Percentiles rank a stretch among this genome's conserved stretches.
These are phyloP conservation scores for Oasisia sp. DNA, from an alignment of 2,888 invertebrate genomes.

Conservation along the genomic window DNA sequence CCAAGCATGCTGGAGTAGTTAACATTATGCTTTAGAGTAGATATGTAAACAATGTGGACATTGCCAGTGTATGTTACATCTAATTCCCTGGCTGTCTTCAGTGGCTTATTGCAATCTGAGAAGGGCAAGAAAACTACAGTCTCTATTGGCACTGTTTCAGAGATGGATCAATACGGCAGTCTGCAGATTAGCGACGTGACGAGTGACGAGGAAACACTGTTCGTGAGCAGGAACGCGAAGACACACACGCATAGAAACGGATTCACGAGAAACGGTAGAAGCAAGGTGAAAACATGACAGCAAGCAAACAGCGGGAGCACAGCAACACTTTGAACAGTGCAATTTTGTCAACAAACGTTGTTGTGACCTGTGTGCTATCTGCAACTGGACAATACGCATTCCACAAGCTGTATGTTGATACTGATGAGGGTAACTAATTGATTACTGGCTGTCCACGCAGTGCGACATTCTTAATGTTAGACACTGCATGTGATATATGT, in stretches of 20 bases:
- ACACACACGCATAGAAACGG: conserved; percentile 53
- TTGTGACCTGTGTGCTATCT: not conserved
- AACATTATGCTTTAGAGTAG: no score
- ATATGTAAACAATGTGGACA: no score
- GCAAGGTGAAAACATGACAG: conserved; percentile 32
- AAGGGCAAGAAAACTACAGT: not conserved
- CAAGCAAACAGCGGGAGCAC: not conserved
- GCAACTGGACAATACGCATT: not conserved
- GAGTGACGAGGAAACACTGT: conserved; percentile 62
- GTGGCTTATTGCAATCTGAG: not conserved
- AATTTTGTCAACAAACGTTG: not conserved
- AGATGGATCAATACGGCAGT: conserved; percentile 60
- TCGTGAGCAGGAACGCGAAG: conserved; percentile 56
- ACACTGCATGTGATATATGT: not conserved
- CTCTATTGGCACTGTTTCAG: conserved; percentile 41
- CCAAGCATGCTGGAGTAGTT: no score
- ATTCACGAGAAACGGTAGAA: conserved; percentile 31
- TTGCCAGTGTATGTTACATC: no score
- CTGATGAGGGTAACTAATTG: not conserved
- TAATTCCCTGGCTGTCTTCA: no score
- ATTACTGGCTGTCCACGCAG: not conserved
- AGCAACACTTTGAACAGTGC: not conserved
- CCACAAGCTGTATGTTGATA: not conserved
- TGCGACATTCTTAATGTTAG: not conserved
- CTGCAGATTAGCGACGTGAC: conserved; percentile 62